These are phyloP conservation scores for Cheilosia scutellata DNA, from an alignment of 2,888 invertebrate species.

Conservation along the genomic window DNA sequence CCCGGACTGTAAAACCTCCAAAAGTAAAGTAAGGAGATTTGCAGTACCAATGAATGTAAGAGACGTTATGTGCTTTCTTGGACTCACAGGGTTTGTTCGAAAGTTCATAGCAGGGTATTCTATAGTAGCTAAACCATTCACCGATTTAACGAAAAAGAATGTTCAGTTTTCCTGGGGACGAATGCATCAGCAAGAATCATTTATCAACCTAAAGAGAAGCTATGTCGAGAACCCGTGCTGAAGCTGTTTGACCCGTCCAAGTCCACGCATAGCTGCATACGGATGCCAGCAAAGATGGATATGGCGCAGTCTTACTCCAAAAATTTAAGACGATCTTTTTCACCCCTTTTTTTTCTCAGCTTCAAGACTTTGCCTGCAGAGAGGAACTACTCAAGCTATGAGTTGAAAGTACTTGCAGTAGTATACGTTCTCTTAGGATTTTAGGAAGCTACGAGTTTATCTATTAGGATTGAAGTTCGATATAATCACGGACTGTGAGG, in stretches of 20 bases:
- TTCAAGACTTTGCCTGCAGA: constrained; percentile 2
- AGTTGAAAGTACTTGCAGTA: constrained; percentile 47
- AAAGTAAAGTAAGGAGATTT: too few relatives aligned
- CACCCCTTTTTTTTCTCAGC: constrained; percentile 4
- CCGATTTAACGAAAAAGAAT: constrained; percentile 13
- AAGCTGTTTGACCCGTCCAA: background rate
- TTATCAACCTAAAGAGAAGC: background rate
- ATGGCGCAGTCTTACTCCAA: constrained; percentile 11
- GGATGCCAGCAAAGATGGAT: constrained; percentile 9
- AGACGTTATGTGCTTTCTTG: constrained; percentile 46
- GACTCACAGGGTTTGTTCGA: constrained; percentile 56
- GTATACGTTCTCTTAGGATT: constrained; percentile 2
- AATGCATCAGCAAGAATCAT: background rate
- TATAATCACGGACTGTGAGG: background rate
- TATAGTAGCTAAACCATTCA: constrained; percentile 5
- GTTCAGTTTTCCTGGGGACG: background rate
- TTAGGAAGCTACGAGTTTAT: background rate
- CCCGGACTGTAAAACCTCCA: too few relatives aligned
- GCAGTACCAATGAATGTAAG: too few relatives aligned
- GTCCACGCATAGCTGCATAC: constrained; percentile 6
- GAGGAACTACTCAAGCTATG: constrained; percentile 74
- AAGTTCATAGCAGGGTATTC: constrained; percentile 43
- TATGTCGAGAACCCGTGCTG: background rate
- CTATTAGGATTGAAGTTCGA: background rate
- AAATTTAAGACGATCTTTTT: constrained; percentile 36